Evolutionary conservation across 2,888 invertebrate species (phyloP).

Genomic region (Drosophila stalkeri): DNA sequence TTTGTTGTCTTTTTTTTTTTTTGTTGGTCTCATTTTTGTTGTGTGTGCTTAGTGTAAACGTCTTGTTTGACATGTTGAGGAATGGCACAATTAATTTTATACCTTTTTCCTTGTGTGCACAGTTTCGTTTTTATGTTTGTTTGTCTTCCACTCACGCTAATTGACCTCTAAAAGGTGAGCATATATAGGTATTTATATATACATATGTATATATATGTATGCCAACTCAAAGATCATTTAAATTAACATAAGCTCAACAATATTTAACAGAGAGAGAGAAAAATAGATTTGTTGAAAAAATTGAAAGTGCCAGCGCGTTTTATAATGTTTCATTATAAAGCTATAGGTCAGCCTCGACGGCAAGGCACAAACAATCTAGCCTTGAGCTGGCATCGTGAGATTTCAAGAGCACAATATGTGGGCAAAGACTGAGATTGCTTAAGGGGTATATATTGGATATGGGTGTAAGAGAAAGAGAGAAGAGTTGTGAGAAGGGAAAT

Average conservation of each 20-base stretch:
- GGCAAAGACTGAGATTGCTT: neutral
- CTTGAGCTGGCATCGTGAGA: slow-evolving; percentile 33
- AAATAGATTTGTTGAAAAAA: slow-evolving; percentile 21
- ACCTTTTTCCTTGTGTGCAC: slow-evolving; percentile 45
- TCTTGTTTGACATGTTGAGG: slow-evolving; percentile 57
- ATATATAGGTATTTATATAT: slow-evolving; percentile 28
- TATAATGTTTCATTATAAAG: slow-evolving; percentile 6
- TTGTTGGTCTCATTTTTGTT: slow-evolving; percentile 7
- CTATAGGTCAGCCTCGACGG: slow-evolving; percentile 19
- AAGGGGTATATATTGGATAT: neutral
- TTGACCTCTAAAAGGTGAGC: slow-evolving; percentile 70
- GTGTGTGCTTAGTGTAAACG: slow-evolving; percentile 38
- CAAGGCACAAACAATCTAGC: slow-evolving; percentile 16
- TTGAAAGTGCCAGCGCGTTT: slow-evolving; percentile 35
- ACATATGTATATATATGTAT: slow-evolving; percentile 4
- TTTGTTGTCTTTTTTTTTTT: slow-evolving; percentile 15
- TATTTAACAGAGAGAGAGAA: slow-evolving; percentile 11
- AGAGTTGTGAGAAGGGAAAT: neutral
- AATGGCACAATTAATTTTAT: slow-evolving; percentile 39
- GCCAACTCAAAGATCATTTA: slow-evolving; percentile 26
- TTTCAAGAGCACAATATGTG: slow-evolving; percentile 1
- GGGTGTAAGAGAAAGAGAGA: neutral
- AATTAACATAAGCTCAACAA: slow-evolving; percentile 59
- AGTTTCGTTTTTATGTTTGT: slow-evolving; percentile 29
- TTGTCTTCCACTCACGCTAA: slow-evolving; percentile 41